Evolutionary conservation across 2,888 invertebrate genomes (phyloP).

Genomic region (Perizoma affinitatum): DNA sequence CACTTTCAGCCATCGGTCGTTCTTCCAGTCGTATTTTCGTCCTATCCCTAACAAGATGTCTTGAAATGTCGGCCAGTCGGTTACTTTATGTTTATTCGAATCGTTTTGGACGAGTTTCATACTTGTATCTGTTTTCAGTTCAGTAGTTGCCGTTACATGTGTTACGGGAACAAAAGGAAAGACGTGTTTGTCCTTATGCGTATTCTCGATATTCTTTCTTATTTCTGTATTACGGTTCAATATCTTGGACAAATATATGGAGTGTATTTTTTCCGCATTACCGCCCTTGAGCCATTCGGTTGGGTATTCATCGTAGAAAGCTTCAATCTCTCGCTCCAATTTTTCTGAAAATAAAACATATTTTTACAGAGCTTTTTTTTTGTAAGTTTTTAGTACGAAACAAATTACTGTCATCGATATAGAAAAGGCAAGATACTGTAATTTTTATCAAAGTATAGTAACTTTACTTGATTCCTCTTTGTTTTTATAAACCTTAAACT

Average conservation of each 20-base stretch:
- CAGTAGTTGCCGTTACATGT: conserved; percentile 24
- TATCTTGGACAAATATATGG: conserved; percentile 51
- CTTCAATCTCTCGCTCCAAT: conserved; percentile 68
- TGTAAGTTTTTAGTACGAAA: conserved; percentile 7
- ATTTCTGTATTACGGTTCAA: conserved; percentile 45
- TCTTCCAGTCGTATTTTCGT: conserved; percentile 77
- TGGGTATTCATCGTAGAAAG: conserved; percentile 69
- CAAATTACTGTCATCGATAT: background rate
- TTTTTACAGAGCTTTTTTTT: conserved; percentile 10
- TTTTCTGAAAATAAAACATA: conserved; percentile 55
- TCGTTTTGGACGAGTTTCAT: conserved; percentile 24
- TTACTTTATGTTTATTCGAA: conserved; percentile 27
- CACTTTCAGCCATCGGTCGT: conserved; percentile 78
- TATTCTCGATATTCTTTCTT: conserved; percentile 37
- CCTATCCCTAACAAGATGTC: conserved; percentile 71
- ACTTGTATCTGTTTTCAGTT: conserved; percentile 28
- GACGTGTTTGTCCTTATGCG: conserved; percentile 40
- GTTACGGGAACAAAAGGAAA: conserved; percentile 28
- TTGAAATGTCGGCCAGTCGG: conserved; percentile 73
- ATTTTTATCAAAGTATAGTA: background rate
- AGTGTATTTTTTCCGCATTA: conserved; percentile 52
- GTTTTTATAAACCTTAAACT: too few relatives aligned
- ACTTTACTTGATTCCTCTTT: background rate
- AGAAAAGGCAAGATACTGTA: background rate
- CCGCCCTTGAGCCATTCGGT: conserved; percentile 53